These are phyloP conservation scores for Chauna torquata DNA, from an alignment of 2,113 vertebrate species.

Conservation along the genomic window DNA sequence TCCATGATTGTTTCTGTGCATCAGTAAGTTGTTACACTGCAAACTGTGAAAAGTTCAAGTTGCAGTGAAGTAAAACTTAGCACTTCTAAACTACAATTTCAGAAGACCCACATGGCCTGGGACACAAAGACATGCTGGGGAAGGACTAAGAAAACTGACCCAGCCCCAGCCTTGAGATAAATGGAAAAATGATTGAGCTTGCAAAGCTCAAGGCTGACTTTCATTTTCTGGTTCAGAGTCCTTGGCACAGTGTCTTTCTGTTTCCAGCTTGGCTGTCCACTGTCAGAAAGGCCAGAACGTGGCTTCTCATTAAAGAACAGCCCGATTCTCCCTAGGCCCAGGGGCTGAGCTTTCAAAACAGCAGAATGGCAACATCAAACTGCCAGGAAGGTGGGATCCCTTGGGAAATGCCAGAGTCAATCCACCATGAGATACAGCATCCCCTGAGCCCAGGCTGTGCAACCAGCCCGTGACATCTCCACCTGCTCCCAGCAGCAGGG, in stretches of 20 bases:
- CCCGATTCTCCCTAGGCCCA: background rate
- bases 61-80: background rate
- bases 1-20: background rate
- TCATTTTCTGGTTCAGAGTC: background rate
- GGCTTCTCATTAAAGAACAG: background rate
- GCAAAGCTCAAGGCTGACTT: background rate
- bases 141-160: background rate
- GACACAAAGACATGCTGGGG: background rate
- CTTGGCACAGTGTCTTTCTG: background rate
- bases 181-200: background rate
- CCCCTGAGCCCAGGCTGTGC: background rate
- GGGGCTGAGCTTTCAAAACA: background rate
- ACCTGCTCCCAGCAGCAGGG: background rate
- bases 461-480: background rate
- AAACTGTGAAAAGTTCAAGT: background rate
- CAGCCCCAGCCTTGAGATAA: background rate
- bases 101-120: background rate
- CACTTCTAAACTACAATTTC: background rate
- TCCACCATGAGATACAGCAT: rapidly evolving
- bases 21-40: background rate
- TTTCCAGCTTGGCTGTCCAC: background rate
- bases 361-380: background rate
- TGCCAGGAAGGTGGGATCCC: background rate
- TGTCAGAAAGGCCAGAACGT: background rate
- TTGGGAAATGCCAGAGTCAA: background rate